Evolutionary conservation across 1,140 invertebrate species (phyloP), one percentile per base, ranked within the genome.

Genomic region (Aphidius gifuensis): DNA sequence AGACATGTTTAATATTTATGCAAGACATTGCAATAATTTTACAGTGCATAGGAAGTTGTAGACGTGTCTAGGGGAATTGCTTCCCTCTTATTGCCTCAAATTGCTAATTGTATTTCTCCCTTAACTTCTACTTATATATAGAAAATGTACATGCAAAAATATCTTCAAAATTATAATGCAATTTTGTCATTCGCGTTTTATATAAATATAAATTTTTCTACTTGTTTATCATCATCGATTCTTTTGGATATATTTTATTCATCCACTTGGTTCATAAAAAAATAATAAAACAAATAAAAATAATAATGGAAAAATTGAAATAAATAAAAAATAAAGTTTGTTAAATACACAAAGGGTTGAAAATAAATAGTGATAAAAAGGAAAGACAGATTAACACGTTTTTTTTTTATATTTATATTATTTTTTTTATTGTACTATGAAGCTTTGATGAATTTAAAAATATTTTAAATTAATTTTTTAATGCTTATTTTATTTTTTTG

Each of bases 41-140:
- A 38, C 21, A 51, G 45, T 53, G 56, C 57, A 57, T 48, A 53
- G 8, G 16, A 55, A 43, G 21, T 9, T 9, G 48, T 45, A 38
- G 48, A 32, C 23, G 23, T 32, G 23, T 32, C 4, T 32, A 32
- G 23, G 23, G 23, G 23, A 32, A 32, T 32, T 32, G 23, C 23
- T 57, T 59, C 68, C 59, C 69, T 67, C 64, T 75, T 73, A 75
- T 75, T 75, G 72, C 70, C 71, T 75, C 72, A 73, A 78, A 77
- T 78, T 76, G 76, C 76, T 78, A 79, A 79, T 79, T 79, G 76
- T 70, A 66, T 64, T 72, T 68, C 7, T 32, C 23, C 23, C 23
- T 32, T 32, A 32, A 32, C 23, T 32, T 32, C 2, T 32, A 32
- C 23, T 16, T 53, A 39, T 57, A 57, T 57, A 16, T 16, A 16